phyloP scores from a whole-genome alignment of 2,797 vertebrate genomes.

The Danio aesculapii region DNA sequence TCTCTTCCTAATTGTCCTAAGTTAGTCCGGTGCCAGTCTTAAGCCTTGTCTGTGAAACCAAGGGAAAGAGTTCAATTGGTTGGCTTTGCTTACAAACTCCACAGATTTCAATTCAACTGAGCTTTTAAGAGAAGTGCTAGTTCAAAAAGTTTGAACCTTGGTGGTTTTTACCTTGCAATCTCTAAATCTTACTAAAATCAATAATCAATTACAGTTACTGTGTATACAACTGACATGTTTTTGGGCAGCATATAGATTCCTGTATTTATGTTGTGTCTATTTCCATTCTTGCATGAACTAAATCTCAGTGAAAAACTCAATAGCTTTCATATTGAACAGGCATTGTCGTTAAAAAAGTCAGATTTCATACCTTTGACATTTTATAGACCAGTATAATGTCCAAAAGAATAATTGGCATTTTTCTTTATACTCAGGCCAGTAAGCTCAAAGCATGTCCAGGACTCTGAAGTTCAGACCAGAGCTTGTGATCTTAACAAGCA shows the following conservation, averaged over 20 bases:
- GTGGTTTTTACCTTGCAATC: too few species aligned
- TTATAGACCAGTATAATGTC: conserved; percentile 50
- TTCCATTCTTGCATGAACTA: conserved; percentile 36
- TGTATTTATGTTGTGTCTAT: conserved; percentile 17
- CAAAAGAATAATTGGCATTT: conserved; percentile 51
- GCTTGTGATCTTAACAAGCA: conserved; percentile 54
- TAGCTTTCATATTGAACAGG: conserved; percentile 35
- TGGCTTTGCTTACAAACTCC: too few species aligned
- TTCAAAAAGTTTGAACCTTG: too few species aligned
- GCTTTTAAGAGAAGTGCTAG: too few species aligned
- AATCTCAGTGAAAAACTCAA: conserved; percentile 36
- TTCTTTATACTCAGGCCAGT: conserved; percentile 51
- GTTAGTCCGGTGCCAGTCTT: too few species aligned
- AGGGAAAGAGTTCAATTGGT: too few species aligned
- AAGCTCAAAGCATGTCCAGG: conserved; percentile 45
- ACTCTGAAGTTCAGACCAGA: conserved; percentile 47
- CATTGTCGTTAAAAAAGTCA: conserved; percentile 32
- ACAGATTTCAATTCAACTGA: too few species aligned
- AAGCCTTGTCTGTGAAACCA: too few species aligned
- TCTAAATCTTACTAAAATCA: background rate
- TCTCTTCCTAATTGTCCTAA: too few species aligned
- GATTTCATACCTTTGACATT: conserved; percentile 52
- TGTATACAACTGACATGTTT: background rate
- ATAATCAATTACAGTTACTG: background rate
- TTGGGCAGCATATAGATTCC: conserved; percentile 1